Conservation (phyloP, 2,113 vertebrate genomes). For the Centropus unirufus region DNA sequence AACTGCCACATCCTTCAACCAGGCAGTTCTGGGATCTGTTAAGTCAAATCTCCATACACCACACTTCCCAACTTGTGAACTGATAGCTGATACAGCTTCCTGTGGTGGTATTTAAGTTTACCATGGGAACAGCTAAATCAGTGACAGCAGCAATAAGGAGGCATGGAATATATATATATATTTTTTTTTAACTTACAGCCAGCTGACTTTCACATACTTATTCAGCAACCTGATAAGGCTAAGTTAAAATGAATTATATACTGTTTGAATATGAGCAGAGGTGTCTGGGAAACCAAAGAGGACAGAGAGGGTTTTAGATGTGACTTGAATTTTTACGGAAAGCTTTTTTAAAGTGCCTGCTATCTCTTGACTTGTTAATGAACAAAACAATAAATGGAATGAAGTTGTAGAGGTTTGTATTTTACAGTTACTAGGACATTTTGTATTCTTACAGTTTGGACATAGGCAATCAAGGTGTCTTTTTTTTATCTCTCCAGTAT, state of each 20-base stretch:
- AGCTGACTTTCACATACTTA: slow-evolving; percentile 43
- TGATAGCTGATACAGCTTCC: slow-evolving; percentile 40
- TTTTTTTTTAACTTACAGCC: slow-evolving; percentile 9
- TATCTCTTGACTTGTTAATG: not conserved
- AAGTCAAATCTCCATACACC: slow-evolving; percentile 35
- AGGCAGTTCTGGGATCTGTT: slow-evolving; percentile 38
- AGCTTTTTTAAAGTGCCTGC: not conserved
- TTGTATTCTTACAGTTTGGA: not conserved
- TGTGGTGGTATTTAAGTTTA: slow-evolving; percentile 33
- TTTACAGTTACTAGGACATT: not conserved
- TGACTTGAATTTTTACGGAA: not conserved
- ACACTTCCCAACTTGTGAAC: slow-evolving; percentile 40
- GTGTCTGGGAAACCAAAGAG: slow-evolving; percentile 11
- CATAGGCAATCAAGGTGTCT: not conserved
- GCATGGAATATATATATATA: not conserved
- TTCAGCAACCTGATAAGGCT: slow-evolving; percentile 43
- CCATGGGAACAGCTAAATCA: slow-evolving; percentile 50
- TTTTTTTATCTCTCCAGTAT: slow-evolving; percentile 6
- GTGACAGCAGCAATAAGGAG: slow-evolving; percentile 52
- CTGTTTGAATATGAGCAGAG: slow-evolving; percentile 12
- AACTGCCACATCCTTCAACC: slow-evolving; percentile 27
- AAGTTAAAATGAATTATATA: slow-evolving; percentile 35
- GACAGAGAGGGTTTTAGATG: slow-evolving; percentile 2
- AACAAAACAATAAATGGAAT: slow-evolving; percentile 3
- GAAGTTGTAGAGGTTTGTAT: not conserved